Evolutionary conservation across 2,113 vertebrate genomes (phyloP).

Genomic region (Sylvicapra grimmia): DNA sequence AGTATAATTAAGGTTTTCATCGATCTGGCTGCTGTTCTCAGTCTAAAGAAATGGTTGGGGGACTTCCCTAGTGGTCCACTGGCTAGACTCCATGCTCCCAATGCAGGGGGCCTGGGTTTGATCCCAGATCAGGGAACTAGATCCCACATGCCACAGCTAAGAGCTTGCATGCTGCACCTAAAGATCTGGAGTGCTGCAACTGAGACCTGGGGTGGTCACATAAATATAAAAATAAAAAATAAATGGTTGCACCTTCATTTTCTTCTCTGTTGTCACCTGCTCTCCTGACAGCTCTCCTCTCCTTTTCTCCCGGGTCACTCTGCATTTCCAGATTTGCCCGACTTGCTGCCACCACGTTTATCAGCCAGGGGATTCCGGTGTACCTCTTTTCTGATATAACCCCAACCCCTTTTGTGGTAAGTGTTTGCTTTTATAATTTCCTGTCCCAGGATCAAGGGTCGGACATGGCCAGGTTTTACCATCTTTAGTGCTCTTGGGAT

Average conservation of each 20-base stretch:
- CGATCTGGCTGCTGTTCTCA: not conserved
- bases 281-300: not conserved
- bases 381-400: slow-evolving; percentile 92
- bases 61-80: not conserved
- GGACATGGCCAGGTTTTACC: not conserved
- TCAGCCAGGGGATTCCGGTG: slow-evolving; percentile 89
- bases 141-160: not conserved
- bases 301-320: not conserved
- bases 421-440: slow-evolving; percentile 33
- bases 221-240: not conserved
- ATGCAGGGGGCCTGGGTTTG: not conserved
- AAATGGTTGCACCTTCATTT: not conserved
- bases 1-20: not conserved
- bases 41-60: not conserved
- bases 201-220: not conserved
- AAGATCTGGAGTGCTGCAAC: not conserved
- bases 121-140: not conserved
- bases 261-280: accelerated
- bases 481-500: not conserved
- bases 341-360: slow-evolving; percentile 89
- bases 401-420: slow-evolving; percentile 97
- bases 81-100: not conserved
- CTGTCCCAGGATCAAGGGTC: not conserved
- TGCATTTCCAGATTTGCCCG: slow-evolving; percentile 82
- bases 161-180: not conserved